Evolutionary conservation across 2,888 invertebrate species (phyloP), one percentile per base, ranked within the genome.

Genomic region (Tipula lateralis): DNA sequence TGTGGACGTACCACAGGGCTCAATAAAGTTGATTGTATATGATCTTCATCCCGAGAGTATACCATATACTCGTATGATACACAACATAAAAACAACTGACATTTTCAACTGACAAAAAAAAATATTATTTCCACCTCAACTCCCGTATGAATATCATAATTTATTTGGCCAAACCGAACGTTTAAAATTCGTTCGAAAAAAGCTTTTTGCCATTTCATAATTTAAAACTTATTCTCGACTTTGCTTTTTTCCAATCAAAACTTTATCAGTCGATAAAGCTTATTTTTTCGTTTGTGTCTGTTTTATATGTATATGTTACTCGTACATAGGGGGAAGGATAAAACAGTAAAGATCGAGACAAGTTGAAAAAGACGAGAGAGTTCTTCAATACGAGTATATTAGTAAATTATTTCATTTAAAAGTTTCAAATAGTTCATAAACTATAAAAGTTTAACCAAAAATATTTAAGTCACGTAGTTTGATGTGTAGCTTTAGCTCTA

Each of bases 261-360:
- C 66, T 66, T 66, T 66, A 66, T 66, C 66, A 66, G 66, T 66
- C 66, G 66, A 66, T 2, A n/a, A n/a, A n/a, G n/a, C n/a, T n/a
- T n/a, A 24, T 66, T 66, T 44, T 44, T 66, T 24, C 7, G 4
- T 19, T 50, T n/a, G n/a, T n/a, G n/a, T n/a, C n/a, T n/a, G n/a
- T 50, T 50, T 19, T 19, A 1, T 50, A 50, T 50, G 6, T n/a
- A 19, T 39, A 39, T 39, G 39, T 13, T 39, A n/a, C n/a, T n/a
- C n/a, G n/a, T n/a, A 1, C 2, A 5, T 12, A 16, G n/a, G n/a
- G n/a, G n/a, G n/a, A n/a, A 44, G n/a, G n/a, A n/a, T 9, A 66
- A 50, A 50, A 16, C n/a, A n/a, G 39, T n/a, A 16, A 50, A 24
- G 24, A 66, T 66, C 66, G 24, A 66, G 66, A 24, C 66, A 66